These are phyloP conservation scores for Prionailurus bengalensis DNA, from an alignment of 2,113 vertebrate species.

Conservation along the genomic window DNA sequence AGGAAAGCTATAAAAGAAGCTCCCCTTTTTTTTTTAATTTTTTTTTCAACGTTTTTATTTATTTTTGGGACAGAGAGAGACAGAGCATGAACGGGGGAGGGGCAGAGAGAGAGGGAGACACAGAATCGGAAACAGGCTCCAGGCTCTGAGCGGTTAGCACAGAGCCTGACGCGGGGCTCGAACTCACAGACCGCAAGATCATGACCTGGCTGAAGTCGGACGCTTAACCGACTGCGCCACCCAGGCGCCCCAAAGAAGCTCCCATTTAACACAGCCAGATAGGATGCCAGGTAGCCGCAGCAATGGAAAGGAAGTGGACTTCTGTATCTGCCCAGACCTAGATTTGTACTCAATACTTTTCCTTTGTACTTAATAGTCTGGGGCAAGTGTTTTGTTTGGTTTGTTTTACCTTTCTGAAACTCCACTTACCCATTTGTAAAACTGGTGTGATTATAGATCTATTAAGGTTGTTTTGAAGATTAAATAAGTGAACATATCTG, in stretches of 20 bases:
- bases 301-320: neutral
- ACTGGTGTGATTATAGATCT: neutral
- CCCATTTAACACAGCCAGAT: neutral
- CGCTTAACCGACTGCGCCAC: too few relatives aligned
- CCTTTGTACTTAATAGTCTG: neutral
- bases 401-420: neutral
- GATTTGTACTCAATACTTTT: neutral
- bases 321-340: neutral
- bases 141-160: too few relatives aligned
- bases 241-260: neutral
- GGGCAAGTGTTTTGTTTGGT: neutral
- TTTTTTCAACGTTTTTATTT: too few relatives aligned
- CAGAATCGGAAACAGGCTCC: too few relatives aligned
- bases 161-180: too few relatives aligned
- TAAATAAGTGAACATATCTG: neutral
- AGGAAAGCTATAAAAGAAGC: neutral
- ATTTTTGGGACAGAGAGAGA: too few relatives aligned
- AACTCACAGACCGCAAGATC: too few relatives aligned
- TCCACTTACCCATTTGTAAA: neutral
- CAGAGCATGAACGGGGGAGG: too few relatives aligned
- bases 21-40: neutral
- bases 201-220: too few relatives aligned
- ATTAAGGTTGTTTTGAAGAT: conserved; percentile 17
- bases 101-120: too few relatives aligned
- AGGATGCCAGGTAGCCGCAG: neutral